These are phyloP conservation scores for Frankliniella fusca DNA, from an alignment of 2,888 invertebrate species.

Conservation along the genomic window DNA sequence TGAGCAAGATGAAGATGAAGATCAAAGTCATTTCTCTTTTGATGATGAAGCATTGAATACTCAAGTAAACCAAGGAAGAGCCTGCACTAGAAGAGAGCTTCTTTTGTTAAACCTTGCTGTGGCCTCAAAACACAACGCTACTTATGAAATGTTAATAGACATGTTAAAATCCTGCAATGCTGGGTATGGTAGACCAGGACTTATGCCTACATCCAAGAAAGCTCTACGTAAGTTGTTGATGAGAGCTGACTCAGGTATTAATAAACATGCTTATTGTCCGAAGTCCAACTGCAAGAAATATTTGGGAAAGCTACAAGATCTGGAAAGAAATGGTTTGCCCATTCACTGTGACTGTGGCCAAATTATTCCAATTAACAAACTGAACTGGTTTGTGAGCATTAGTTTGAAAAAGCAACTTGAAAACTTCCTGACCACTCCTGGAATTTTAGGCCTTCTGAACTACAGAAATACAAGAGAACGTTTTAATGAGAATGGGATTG, in stretches of 20 bases:
- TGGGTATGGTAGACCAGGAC: too few species aligned
- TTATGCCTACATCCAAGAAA: too few species aligned
- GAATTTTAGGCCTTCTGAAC: not conserved
- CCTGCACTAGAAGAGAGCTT: not conserved
- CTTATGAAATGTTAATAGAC: not conserved
- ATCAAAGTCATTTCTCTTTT: not conserved
- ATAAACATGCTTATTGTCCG: too few species aligned
- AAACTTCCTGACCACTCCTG: not conserved
- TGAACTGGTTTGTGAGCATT: not conserved
- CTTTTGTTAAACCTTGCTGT: not conserved
- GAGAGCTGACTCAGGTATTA: too few species aligned
- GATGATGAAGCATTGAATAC: not conserved
- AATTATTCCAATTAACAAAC: not conserved
- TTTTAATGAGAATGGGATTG: constrained; percentile 6
- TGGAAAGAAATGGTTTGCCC: not conserved
- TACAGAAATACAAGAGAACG: not conserved
- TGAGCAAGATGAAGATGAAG: not conserved
- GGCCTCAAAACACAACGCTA: not conserved
- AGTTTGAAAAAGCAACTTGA: not conserved
- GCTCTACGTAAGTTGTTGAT: too few species aligned
- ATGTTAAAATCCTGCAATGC: too few species aligned
- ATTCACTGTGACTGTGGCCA: not conserved
- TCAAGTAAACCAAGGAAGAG: not conserved
- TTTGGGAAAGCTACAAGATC: too few species aligned
- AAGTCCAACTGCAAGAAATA: too few species aligned